Evolutionary conservation across 2,888 invertebrate species (phyloP), one percentile per base, ranked within the genome.

Genomic region (Uropetala carovei): DNA sequence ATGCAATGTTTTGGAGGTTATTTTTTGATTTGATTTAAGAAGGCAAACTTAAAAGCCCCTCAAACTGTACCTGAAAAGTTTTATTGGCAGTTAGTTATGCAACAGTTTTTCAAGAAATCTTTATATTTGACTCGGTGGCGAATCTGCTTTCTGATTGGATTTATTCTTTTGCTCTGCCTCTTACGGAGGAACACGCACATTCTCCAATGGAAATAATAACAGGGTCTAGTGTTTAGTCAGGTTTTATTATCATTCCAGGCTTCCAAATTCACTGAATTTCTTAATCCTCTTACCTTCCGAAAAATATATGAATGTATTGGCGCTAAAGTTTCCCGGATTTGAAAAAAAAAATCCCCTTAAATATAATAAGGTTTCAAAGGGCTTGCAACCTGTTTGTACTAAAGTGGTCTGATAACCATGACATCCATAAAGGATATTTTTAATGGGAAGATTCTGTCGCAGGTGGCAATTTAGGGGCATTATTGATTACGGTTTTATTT

Each of bases 11-110:
- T 89, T n/a, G 64, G 56, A 64, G 64, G 16, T 27, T 56, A n/a
- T 89, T n/a, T 43, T 18, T 75, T 86, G 13, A 86, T 86, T 86
- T 86, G 27, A 18, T 68, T n/a, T 60, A 57, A 83, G 27, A 83
- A 83, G 83, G 43, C 22, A 75, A 22, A 9, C 27, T 75, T 75
- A 27, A 13, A 64, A 43, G 89, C 89, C 89, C 89, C 89, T 89
- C 89, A 89, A 64, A 89, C 89, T 89, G 89, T 89, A 89, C 89
- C 89, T 89, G 89, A 89, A 89, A 89, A 68, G 75, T 89, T 89
- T 60, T 89, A 64, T 68, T 68, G 43, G 89, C 89, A 89, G 64
- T 59, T 89, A 30, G 64, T 27, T 89, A 56, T 68, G 89, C 89
- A 64, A 89, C 89, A 89, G 89, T 89, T 68, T 59, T 64, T 89